phyloP scores from a whole-genome alignment of 1,140 invertebrate species.

The Aleiodes sp. region DNA sequence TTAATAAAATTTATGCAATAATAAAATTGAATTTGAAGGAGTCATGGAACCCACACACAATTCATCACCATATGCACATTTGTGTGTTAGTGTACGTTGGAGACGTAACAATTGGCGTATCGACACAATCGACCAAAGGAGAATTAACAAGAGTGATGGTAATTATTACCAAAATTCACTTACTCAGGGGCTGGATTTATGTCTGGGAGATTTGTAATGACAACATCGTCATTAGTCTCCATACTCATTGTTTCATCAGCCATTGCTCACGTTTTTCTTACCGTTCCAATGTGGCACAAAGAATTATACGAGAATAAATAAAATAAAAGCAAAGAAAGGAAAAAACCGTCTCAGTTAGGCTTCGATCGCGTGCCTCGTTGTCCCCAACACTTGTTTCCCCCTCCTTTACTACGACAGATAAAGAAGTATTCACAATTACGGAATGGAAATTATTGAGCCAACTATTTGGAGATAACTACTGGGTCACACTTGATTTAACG shows the following conservation, averaged over 20 bases:
- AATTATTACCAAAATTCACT: neutral
- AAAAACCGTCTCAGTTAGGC: too few relatives aligned
- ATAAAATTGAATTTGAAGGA: neutral
- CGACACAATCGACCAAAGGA: neutral
- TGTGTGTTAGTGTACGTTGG: too few relatives aligned
- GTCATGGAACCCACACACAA: neutral
- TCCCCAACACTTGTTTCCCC: constrained; percentile 8
- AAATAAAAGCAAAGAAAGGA: too few relatives aligned
- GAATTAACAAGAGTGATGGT: neutral
- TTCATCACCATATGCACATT: constrained; percentile 7
- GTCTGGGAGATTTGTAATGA: neutral
- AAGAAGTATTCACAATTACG: neutral
- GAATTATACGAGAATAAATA: too few relatives aligned
- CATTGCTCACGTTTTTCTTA: neutral
- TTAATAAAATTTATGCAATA: neutral
- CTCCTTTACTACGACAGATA: neutral
- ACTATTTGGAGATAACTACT: neutral
- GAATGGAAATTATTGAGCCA: neutral
- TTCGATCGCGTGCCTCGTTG: constrained; percentile 15
- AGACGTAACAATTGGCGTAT: constrained; percentile 3
- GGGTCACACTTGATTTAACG: neutral
- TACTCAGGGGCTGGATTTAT: neutral
- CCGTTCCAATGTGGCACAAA: neutral
- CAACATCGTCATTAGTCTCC: constrained; percentile 1
- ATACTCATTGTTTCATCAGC: constrained; percentile 1